Evolutionary conservation across 2,888 invertebrate species (phyloP), one percentile per base, ranked within the genome.

Genomic region (Mactromeris polynyma): DNA sequence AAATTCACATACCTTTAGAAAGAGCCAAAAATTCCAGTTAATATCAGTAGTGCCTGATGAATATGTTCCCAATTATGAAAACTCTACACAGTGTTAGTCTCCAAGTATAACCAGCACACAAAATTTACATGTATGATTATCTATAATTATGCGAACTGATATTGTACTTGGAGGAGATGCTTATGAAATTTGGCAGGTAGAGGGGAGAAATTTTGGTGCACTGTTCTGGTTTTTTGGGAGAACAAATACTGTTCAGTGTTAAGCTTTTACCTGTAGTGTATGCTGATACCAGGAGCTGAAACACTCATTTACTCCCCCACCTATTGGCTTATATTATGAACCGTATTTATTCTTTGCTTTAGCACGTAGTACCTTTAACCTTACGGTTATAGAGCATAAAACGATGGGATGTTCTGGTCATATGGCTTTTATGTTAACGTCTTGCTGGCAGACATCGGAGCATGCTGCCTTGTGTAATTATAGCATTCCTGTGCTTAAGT

Each of bases 1-100:
- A 83, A 73, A 83, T 38, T 58, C 38, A 83, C 83, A 69, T 83
- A 83, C 83, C 83, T 83, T 83, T 31, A n/a, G 42, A 69, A 69
- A 83, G 83, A 69, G 79, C 83, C 40, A 69, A 83, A n/a, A 83
- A 83, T 46, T 58, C 58, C 81, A 54, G 54, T 21, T 58, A 81
- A 81, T 33, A 36, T 58, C 33, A 21, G 21, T 21, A 26, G 31
- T 36, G 36, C 36, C 19, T 11, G 33, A 33, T 73, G 73, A 73
- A 73, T 73, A 73, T 73, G 73, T 73, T 73, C 73, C 73, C 73
- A 73, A 73, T 73, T 73, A 73, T 73, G 73, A 73, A 73, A 33
- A 73, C 73, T 11, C 36, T 33, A 73, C 36, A 73, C 17, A 73
- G n/a, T 26, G 21, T 58, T n/a, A 58, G 73, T 73, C 73, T 73